A percentile compares a stretch with the other conserved stretches of the same genome.
Conservation (phyloP, 2,113 vertebrate genomes). For the Boulengeromyrus knoepffleri region DNA sequence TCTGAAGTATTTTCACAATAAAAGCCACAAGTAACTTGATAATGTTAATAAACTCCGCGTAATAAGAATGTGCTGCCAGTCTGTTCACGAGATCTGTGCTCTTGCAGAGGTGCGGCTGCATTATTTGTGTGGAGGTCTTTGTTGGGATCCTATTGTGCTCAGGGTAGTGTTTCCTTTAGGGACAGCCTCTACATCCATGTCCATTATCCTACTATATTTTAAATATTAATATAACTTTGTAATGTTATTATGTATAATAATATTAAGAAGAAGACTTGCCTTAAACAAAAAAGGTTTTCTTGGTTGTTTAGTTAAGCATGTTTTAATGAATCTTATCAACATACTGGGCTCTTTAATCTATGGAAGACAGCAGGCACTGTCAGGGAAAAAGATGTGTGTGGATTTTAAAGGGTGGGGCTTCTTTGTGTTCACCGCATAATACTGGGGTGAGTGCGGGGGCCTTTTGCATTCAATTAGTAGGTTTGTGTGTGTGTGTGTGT, state of each 20-base stretch:
- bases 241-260: neutral
- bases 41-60: neutral
- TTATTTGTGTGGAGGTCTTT: neutral
- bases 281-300: neutral
- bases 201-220: neutral
- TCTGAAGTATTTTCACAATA: neutral
- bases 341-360: neutral
- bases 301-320: neutral
- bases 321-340: neutral
- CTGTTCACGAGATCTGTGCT: neutral
- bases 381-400: neutral
- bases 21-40: neutral
- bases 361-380: neutral
- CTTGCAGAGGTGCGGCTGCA: neutral
- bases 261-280: neutral
- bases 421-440: neutral
- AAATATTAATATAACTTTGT: neutral
- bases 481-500: neutral
- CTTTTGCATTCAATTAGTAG: neutral
- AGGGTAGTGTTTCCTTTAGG: neutral
- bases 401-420: slow-evolving; percentile 1
- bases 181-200: neutral
- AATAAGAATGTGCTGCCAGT: neutral
- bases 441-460: neutral
- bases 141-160: neutral